phyloP scores from a whole-genome alignment of 1,140 invertebrate genomes.

The Hormaphis cornu region DNA sequence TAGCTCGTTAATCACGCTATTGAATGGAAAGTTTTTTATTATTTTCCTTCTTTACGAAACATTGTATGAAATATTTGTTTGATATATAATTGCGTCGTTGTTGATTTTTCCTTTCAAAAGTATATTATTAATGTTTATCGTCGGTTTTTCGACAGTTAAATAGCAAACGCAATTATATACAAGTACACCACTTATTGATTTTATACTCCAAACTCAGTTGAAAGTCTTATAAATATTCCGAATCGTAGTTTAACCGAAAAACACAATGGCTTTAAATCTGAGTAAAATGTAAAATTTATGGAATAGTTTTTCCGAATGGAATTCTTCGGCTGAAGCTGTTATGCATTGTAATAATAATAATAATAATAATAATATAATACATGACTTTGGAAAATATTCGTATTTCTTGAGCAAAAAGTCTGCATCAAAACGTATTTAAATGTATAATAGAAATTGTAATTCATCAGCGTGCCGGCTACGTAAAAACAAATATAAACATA shows the following conservation, averaged over 20 bases:
- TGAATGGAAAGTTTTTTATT: not conserved
- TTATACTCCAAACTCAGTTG: not conserved
- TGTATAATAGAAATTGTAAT: not conserved
- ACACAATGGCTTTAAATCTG: slow-evolving; percentile 9
- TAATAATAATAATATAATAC: not conserved
- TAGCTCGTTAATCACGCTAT: not conserved
- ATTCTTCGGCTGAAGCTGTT: too few relatives aligned
- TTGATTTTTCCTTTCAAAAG: not conserved
- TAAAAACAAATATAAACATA: too few relatives aligned
- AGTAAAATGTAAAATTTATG: slow-evolving; percentile 18
- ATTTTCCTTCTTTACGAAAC: not conserved
- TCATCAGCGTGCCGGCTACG: too few relatives aligned
- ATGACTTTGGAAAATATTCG: slow-evolving; percentile 2
- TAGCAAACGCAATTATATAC: not conserved
- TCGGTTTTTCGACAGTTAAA: not conserved
- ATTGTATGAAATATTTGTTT: not conserved
- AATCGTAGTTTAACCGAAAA: slow-evolving; percentile 5
- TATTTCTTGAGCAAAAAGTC: not conserved
- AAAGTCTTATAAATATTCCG: not conserved
- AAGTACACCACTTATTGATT: not conserved
- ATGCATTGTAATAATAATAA: too few relatives aligned
- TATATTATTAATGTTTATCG: not conserved
- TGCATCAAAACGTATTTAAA: not conserved
- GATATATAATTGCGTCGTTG: not conserved
- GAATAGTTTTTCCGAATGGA: not conserved